A percentile compares a stretch with the other conserved stretches of the same genome.
Evolutionary conservation across 2,888 invertebrate species (phyloP).

Genomic region (Eristalis arbustorum): DNA sequence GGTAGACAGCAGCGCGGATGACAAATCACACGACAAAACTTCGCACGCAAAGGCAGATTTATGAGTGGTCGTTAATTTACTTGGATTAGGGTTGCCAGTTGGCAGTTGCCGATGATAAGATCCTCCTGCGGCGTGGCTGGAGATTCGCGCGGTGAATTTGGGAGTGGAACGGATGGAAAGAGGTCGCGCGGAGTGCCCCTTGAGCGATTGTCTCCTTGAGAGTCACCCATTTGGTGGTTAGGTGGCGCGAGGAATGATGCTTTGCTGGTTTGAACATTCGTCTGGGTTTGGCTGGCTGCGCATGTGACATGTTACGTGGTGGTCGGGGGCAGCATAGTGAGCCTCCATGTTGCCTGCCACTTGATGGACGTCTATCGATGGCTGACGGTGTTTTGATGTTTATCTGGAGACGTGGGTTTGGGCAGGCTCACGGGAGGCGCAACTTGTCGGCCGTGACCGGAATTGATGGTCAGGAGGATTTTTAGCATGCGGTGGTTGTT

Average conservation of each 20-base stretch:
- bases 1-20: conserved; percentile 7
- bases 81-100: conserved; percentile 57
- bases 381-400: not conserved
- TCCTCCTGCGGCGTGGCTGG: not conserved
- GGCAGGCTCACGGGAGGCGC: not conserved
- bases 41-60: conserved; percentile 47
- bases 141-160: not conserved
- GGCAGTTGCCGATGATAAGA: conserved; percentile 19
- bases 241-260: not conserved
- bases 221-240: not conserved
- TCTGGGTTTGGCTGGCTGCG: not conserved
- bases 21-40: conserved; percentile 52
- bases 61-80: conserved; percentile 45
- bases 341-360: not conserved
- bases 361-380: not conserved
- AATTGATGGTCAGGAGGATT: too few relatives aligned
- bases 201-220: not conserved
- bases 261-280: not conserved
- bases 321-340: not conserved
- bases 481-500: too few relatives aligned
- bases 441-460: too few relatives aligned
- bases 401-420: not conserved
- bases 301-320: not conserved
- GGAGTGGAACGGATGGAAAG: not conserved
- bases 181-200: not conserved